Conservation (phyloP, 2,888 invertebrate species). For the Congeria kusceri region DNA sequence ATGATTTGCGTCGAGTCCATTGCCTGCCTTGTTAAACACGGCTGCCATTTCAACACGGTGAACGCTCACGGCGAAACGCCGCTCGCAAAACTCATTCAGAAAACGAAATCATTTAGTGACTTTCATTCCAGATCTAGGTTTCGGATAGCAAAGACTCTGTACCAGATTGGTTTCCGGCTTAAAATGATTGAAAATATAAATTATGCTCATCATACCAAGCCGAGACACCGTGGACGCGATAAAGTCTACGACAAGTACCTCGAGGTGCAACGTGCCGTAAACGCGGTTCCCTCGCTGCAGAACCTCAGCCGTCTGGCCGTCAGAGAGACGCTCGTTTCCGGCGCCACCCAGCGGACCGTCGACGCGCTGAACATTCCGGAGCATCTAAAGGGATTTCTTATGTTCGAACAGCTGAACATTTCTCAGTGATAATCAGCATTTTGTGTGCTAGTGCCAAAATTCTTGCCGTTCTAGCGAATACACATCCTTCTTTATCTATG, state of each 20-base stretch:
- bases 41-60: conserved; percentile 65
- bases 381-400: conserved; percentile 56
- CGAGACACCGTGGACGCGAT: conserved; percentile 42
- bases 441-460: no score
- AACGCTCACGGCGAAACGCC: conserved; percentile 70
- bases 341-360: conserved; percentile 26
- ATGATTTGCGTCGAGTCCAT: conserved; percentile 57
- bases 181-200: background rate
- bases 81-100: conserved; percentile 66
- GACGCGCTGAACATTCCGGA: conserved; percentile 55
- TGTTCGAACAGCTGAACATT: conserved; percentile 49
- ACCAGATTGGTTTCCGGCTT: conserved; percentile 64
- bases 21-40: conserved; percentile 60
- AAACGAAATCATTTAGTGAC: conserved; percentile 53
- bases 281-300: conserved; percentile 54
- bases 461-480: no score
- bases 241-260: conserved; percentile 56
- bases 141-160: conserved; percentile 60
- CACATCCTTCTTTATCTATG: no score
- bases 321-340: conserved; percentile 35
- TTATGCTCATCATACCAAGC: background rate
- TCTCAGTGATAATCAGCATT: no score
- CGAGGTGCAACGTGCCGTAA: conserved; percentile 34
- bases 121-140: conserved; percentile 69
- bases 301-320: conserved; percentile 59